Percentiles rank a stretch among this genome's conserved stretches.
Evolutionary conservation across 2,888 invertebrate genomes (phyloP).

Genomic region (Ferrisia virgata): DNA sequence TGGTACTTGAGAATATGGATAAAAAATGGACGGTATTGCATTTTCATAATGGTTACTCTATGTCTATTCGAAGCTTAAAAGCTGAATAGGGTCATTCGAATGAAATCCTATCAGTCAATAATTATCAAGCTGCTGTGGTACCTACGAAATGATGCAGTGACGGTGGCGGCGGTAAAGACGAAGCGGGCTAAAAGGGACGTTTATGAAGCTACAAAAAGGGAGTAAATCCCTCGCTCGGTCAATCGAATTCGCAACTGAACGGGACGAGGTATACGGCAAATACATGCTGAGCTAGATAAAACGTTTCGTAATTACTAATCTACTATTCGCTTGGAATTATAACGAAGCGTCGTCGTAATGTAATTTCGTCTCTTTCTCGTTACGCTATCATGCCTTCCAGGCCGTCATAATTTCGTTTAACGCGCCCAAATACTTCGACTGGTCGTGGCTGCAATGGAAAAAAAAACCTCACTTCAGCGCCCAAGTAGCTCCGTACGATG

Average conservation of each 20-base stretch:
- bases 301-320: slow-evolving; percentile 42
- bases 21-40: background rate
- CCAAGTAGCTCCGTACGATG: background rate
- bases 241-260: background rate
- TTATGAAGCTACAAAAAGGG: slow-evolving; percentile 9
- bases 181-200: background rate
- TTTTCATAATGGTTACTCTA: background rate
- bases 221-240: slow-evolving; percentile 24
- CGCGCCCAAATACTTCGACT: background rate
- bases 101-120: slow-evolving; percentile 35
- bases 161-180: background rate
- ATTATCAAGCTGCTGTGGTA: background rate
- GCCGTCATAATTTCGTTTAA: slow-evolving; percentile 32
- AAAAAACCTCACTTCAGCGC: background rate
- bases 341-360: slow-evolving; percentile 35
- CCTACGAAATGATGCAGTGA: background rate
- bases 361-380: slow-evolving; percentile 31
- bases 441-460: background rate
- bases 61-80: background rate
- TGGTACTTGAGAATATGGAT: background rate
- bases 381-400: slow-evolving; percentile 33
- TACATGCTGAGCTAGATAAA: slow-evolving; percentile 42
- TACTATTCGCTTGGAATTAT: slow-evolving; percentile 42
- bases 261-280: background rate
- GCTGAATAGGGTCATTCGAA: slow-evolving; percentile 15